A percentile compares a stretch with the other conserved stretches of the same genome.
phyloP scores from a whole-genome alignment of 2,888 invertebrate species.

The Didymodactylos carnosus region DNA sequence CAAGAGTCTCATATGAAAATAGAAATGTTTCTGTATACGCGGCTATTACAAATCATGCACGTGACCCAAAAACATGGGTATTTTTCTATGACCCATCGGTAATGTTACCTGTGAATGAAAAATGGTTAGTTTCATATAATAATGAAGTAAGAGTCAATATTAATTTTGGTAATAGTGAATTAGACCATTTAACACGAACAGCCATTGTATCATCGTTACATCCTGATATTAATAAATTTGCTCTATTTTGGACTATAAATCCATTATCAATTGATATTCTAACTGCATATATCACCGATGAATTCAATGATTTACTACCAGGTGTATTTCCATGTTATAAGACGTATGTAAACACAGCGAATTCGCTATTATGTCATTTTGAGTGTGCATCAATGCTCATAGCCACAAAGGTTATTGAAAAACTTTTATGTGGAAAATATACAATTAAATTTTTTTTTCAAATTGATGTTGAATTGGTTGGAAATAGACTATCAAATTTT shows the following conservation, averaged over 20 bases:
- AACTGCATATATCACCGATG: neutral
- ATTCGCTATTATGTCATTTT: neutral
- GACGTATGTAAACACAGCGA: neutral
- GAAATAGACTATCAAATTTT: neutral
- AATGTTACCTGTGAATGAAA: neutral
- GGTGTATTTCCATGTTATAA: neutral
- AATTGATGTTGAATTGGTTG: too few relatives aligned
- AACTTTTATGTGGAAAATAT: neutral
- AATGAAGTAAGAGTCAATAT: neutral
- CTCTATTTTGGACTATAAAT: neutral
- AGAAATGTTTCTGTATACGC: neutral
- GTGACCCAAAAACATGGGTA: neutral
- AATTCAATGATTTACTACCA: neutral
- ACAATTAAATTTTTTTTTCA: neutral
- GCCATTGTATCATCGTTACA: neutral
- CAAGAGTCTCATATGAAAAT: neutral
- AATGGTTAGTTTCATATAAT: neutral
- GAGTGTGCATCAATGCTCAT: neutral
- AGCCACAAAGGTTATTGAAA: neutral
- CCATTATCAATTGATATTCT: neutral
- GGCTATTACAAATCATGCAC: neutral
- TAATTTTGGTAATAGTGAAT: neutral
- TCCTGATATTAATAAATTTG: neutral
- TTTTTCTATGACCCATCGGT: neutral
- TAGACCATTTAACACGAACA: neutral